Conservation (phyloP, 1,140 invertebrate species). For the Rhagoletis pomonella region DNA sequence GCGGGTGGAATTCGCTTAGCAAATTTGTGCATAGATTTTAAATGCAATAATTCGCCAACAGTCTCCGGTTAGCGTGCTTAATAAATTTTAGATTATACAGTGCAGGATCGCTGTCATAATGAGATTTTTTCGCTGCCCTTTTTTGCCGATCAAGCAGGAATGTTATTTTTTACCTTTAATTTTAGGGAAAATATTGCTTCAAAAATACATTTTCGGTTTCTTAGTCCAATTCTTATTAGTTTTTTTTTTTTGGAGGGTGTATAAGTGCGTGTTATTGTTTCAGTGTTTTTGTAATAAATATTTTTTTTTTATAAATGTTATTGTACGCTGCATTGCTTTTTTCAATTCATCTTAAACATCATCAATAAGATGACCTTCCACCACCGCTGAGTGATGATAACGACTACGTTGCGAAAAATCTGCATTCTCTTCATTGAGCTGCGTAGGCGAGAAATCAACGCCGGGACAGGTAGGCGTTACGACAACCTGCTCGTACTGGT, state of each 20-base stretch:
- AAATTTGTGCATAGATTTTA: slow-evolving; percentile 41
- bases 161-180: neutral
- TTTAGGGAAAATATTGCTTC: slow-evolving; percentile 48
- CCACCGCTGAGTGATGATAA: slow-evolving; percentile 92
- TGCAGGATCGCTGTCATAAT: neutral
- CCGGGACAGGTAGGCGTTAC: slow-evolving; percentile 90
- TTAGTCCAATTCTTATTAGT: slow-evolving; percentile 40
- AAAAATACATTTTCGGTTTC: slow-evolving; percentile 48
- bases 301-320: slow-evolving; percentile 35
- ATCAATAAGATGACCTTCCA: slow-evolving; percentile 84
- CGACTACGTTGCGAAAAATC: slow-evolving; percentile 92
- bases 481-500: slow-evolving; percentile 92
- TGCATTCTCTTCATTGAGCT: slow-evolving; percentile 95
- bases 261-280: slow-evolving; percentile 43
- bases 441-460: slow-evolving; percentile 86
- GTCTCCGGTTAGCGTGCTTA: neutral
- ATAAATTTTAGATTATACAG: neutral
- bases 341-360: slow-evolving; percentile 65
- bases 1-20: neutral
- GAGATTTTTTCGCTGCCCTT: neutral
- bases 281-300: neutral
- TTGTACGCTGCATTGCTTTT: slow-evolving; percentile 40
- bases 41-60: neutral
- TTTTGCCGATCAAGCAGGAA: too few relatives aligned
- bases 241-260: slow-evolving; percentile 43